phyloP scores from a whole-genome alignment of 2,888 invertebrate genomes.

The Geotrupes spiniger region DNA sequence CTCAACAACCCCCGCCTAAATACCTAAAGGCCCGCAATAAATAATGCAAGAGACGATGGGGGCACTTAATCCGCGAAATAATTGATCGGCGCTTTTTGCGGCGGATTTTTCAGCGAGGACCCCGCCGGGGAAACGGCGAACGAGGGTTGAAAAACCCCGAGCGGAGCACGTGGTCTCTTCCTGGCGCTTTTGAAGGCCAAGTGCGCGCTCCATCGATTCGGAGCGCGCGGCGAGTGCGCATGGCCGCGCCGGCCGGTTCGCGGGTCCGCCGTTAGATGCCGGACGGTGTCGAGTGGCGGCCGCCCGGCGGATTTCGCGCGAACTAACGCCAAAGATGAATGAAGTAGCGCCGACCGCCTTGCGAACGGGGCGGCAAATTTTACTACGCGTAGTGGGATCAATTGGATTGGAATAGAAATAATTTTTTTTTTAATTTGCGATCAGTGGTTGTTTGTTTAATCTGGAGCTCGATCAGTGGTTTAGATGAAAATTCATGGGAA shows the following conservation, averaged over 20 bases:
- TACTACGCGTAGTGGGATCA: conserved; percentile 1
- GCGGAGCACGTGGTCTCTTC: conserved; percentile 34
- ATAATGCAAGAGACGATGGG: too few relatives aligned
- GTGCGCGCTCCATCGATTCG: conserved; percentile 47
- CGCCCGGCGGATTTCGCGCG: conserved; percentile 15
- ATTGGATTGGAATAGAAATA: too few relatives aligned
- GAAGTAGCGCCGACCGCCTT: neutral
- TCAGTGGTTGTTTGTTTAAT: too few relatives aligned
- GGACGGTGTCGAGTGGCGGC: conserved; percentile 15
- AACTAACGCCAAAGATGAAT: conserved; percentile 15
- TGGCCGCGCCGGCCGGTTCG: conserved; percentile 8
- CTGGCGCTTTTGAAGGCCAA: conserved; percentile 47
- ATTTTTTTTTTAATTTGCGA: too few relatives aligned
- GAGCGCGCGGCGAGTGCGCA: conserved; percentile 16
- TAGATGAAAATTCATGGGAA: too few relatives aligned
- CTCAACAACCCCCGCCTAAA: too few relatives aligned
- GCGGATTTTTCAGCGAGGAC: too few relatives aligned
- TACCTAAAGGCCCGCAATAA: too few relatives aligned
- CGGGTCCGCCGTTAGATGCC: conserved; percentile 25
- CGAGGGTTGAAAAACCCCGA: conserved; percentile 43
- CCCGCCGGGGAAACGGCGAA: too few relatives aligned
- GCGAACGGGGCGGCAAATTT: conserved; percentile 6
- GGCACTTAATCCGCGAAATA: too few relatives aligned
- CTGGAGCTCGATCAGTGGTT: too few relatives aligned
- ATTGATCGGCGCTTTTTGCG: too few relatives aligned